A percentile compares a stretch with the other conserved stretches of the same genome.
Conservation (phyloP, 2,797 vertebrate genomes). For the Gadopsis bispinosus region DNA sequence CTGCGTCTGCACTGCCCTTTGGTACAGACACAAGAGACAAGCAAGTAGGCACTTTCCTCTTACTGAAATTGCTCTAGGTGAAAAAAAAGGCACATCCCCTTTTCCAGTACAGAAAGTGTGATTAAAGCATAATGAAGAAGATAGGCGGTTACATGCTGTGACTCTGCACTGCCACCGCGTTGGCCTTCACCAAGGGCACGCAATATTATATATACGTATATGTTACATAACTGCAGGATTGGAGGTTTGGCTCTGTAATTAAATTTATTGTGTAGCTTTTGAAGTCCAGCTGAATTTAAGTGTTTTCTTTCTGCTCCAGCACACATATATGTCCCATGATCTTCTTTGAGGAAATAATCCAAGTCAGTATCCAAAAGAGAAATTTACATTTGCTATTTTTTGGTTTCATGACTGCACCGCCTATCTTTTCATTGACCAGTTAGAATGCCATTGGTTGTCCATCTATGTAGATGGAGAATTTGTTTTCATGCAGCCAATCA, state of each 20-base stretch:
- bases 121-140: constrained; percentile 78
- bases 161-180: constrained; percentile 47
- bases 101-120: constrained; percentile 57
- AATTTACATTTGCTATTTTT: neutral
- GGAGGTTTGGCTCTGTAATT: neutral
- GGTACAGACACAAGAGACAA: constrained; percentile 66
- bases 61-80: constrained; percentile 55
- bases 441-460: neutral
- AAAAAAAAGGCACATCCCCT: constrained; percentile 25
- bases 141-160: constrained; percentile 59
- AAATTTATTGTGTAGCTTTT: neutral
- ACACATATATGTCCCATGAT: neutral
- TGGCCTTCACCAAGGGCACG: constrained; percentile 72
- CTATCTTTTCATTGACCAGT: neutral
- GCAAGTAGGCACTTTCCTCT: constrained; percentile 74
- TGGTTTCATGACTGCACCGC: neutral
- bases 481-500: neutral
- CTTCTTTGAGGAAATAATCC: no score
- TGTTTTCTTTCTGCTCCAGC: neutral
- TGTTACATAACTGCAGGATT: constrained; percentile 19
- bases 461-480: neutral
- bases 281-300: neutral
- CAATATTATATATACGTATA: constrained; percentile 23
- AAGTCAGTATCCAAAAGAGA: neutral
- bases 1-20: constrained; percentile 71